Evolutionary conservation across 2,888 invertebrate species (phyloP), one percentile per base, ranked within the genome.

Genomic region (Argyresthia albistria): DNA sequence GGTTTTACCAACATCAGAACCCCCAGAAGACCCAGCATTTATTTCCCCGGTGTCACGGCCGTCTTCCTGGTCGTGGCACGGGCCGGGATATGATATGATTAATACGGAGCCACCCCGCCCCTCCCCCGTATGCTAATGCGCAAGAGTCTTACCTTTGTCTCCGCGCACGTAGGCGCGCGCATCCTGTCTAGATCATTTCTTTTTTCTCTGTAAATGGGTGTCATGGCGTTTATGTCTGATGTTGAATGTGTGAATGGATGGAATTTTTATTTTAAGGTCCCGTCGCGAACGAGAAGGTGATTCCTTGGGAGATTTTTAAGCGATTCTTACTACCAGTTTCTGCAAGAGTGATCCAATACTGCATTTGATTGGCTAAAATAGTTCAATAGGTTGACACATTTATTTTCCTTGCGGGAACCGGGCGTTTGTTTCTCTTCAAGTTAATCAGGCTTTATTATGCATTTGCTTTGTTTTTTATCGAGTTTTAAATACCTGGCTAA

Each of bases 111-210:
- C 70, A 10, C 39, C 76, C 70, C 76, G 69, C 75, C 76, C n/a
- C 73, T 64, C 57, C 63, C 64, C 65, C 68, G 64, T 75, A 79
- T 79, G 77, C 65, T 73, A 78, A 78, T 79, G 66, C 64, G 59
- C 56, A 46, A 51, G 57, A 10, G 36, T 16, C 14, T 0, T 1
- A 25, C 58, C 76, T 78, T 78, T 80, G 80, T 80, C 75, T 78
- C 75, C 66, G 64, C 53, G 63, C 67, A 70, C 74, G 79, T 79
- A 72, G 80, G 78, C 77, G 50, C 47, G 50, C 45, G 66, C 76
- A 76, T 80, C 80, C 80, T 80, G 80, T 66, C 49, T 46, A 50
- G 39, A 11, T 11, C 43, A n/a, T 11, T 39, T n/a, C 43, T 52
- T n/a, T 46, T 42, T 43, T 14, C n/a, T 35, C 10, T 50, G 39